Percentiles rank a stretch among this genome's conserved stretches.
phyloP scores from a whole-genome alignment of 2,888 invertebrate species.

The Ptychoptera albimana region DNA sequence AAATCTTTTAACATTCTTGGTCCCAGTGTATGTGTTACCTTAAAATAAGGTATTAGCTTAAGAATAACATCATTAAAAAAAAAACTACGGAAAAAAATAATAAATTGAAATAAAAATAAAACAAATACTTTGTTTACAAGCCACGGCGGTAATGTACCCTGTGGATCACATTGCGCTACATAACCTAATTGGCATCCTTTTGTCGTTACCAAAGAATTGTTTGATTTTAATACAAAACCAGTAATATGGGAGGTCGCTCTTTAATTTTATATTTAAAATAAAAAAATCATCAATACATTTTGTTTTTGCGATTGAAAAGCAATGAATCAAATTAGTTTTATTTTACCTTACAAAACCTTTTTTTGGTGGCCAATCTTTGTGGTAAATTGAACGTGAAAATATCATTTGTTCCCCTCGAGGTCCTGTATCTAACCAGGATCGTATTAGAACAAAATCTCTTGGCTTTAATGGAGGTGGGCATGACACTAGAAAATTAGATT shows the following conservation, averaged over 20 bases:
- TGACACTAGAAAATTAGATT: constrained; percentile 46
- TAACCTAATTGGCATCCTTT: constrained; percentile 67
- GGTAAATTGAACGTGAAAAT: constrained; percentile 79
- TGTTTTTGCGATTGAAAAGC: not conserved
- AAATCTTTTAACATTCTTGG: constrained; percentile 73
- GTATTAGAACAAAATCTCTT: constrained; percentile 79
- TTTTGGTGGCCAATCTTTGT: constrained; percentile 67
- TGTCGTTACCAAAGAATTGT: constrained; percentile 20
- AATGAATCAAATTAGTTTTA: constrained; percentile 1
- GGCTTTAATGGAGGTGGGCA: constrained; percentile 78
- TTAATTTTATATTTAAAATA: constrained; percentile 16
- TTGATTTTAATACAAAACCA: constrained; percentile 50
- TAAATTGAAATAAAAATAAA: constrained; percentile 43
- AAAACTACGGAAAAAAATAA: too few relatives aligned
- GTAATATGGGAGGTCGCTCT: constrained; percentile 46
- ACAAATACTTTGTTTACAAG: constrained; percentile 62
- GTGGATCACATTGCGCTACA: constrained; percentile 79
- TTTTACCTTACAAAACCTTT: constrained; percentile 66
- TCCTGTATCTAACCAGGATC: constrained; percentile 82
- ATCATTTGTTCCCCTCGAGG: constrained; percentile 58
- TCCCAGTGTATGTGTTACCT: constrained; percentile 56
- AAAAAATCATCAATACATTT: not conserved
- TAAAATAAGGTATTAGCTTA: too few relatives aligned
- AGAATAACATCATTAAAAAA: too few relatives aligned
- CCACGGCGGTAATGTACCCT: constrained; percentile 77